Percentiles rank a stretch among this genome's conserved stretches.
phyloP scores from a whole-genome alignment of 2,113 vertebrate genomes.

The Tenrec ecaudatus region DNA sequence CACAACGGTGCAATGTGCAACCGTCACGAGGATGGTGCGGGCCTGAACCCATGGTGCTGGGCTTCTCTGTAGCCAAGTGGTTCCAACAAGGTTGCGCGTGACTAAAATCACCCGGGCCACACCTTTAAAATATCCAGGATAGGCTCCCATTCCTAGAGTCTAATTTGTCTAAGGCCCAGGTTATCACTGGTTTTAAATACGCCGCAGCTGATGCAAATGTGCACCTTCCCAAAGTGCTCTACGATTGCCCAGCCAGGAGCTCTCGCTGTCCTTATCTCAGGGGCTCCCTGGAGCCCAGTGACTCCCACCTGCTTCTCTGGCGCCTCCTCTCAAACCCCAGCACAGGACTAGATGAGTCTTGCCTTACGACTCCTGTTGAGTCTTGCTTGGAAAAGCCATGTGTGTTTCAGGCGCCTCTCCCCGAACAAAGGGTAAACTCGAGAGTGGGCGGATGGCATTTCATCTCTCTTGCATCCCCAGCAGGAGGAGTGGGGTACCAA shows the following conservation, averaged over 20 bases:
- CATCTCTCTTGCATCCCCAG: background rate
- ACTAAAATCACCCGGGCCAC: background rate
- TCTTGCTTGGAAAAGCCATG: conserved; percentile 35
- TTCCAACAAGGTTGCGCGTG: background rate
- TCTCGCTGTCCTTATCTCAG: accelerated
- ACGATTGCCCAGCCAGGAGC: accelerated
- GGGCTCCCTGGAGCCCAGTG: background rate
- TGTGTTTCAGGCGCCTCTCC: conserved; percentile 50
- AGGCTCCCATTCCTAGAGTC: background rate
- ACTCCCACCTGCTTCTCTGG: background rate
- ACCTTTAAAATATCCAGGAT: background rate
- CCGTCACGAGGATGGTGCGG: too few species aligned
- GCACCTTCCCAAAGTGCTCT: background rate
- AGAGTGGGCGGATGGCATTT: conserved; percentile 30
- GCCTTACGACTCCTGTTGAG: conserved; percentile 40
- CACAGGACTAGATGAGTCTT: conserved; percentile 24
- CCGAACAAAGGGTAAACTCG: conserved; percentile 25
- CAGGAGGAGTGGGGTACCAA: background rate
- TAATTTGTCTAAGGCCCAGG: background rate
- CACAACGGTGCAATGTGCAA: too few species aligned
- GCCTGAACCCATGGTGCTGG: too few species aligned
- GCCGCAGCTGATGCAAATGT: background rate
- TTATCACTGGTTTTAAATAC: background rate
- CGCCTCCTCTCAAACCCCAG: background rate
- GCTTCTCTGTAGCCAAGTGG: background rate